These are phyloP conservation scores for Sisor rabdophorus DNA, from an alignment of 2,113 vertebrate genomes.

Conservation along the genomic window DNA sequence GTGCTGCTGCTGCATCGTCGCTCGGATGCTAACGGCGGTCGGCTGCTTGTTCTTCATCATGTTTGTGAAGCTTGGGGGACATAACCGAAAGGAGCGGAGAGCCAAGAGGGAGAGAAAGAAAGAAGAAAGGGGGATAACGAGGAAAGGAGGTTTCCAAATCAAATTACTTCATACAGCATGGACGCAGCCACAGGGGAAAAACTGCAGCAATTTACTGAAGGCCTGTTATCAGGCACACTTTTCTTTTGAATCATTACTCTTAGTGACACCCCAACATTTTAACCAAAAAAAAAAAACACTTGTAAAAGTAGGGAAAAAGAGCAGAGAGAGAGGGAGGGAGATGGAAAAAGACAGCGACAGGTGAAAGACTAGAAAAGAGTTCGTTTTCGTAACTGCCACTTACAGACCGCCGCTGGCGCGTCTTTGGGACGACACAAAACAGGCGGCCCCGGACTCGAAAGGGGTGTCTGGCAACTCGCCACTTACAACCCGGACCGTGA, in stretches of 20 bases:
- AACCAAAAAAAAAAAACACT: slow-evolving; percentile 39
- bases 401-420: slow-evolving; percentile 77
- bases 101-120: slow-evolving; percentile 46
- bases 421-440: slow-evolving; percentile 39
- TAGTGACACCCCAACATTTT: slow-evolving; percentile 48
- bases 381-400: slow-evolving; percentile 75
- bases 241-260: slow-evolving; percentile 47
- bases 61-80: slow-evolving; percentile 98
- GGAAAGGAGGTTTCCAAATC: slow-evolving; percentile 72
- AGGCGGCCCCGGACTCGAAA: slow-evolving; percentile 61
- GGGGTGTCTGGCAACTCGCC: slow-evolving; percentile 73
- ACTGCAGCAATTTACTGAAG: slow-evolving; percentile 43
- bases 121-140: slow-evolving; percentile 68
- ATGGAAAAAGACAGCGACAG: slow-evolving; percentile 19
- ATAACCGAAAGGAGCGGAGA: slow-evolving; percentile 70
- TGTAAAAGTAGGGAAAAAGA: slow-evolving; percentile 5
- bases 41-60: slow-evolving; percentile 99
- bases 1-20: slow-evolving; percentile 97
- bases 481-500: slow-evolving; percentile 89
- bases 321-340: slow-evolving; percentile 6
- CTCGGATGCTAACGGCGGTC: slow-evolving; percentile 91
- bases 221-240: slow-evolving; percentile 41
- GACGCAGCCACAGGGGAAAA: slow-evolving; percentile 50
- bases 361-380: slow-evolving; percentile 27
- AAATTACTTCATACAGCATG: slow-evolving; percentile 67